Base-by-base conservation (phyloP, 2,797 vertebrate species). In the Siniperca scherzeri region DNA sequence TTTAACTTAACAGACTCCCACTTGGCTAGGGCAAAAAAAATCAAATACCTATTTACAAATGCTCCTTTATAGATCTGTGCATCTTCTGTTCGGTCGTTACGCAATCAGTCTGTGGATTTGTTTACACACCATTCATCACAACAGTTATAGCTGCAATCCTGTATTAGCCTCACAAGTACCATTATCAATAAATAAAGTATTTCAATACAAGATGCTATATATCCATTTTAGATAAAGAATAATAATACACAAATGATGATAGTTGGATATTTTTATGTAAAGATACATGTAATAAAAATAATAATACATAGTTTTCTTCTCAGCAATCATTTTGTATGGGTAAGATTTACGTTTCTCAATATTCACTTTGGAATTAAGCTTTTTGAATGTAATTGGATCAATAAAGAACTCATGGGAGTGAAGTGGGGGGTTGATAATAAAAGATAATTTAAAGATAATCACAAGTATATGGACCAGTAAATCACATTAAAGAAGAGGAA, bases 401-500 rank as follows among this genome's bases (percentile, higher is more conserved):
- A 64, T 74, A 85, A 88, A 80, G 79, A 73, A 75, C 44, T 83
- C 10, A 70, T 56, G 36, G 69, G 52, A 33, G 48, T 59, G 72
- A 38, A 53, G 30, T 50, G 3, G n/a, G 21, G 22, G 30, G 30
- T 50, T 1, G 22, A 77, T 62, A 64, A 81, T 46, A 75, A 10
- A 9, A 85, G 92, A 89, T 85, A n/a, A 65, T 60, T 59, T 69
- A 62, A 81, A 80, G 74, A 87, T 80, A 92, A 96, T 99, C 97
- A 99, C 98, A 99, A 97, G 96, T 99, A 99, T 91, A 97, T 92
- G 78, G 98, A 99, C 98, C 98, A 99, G 87, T 99, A 99, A 93
- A 99, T 97, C 84, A 99, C 97, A 0, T 99, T 99, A 91, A 99
- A 99, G 96, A 99, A 99, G 91, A 99, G 96, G 94, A 99, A 99